These are phyloP conservation scores for Drosophila fungiperda DNA, from an alignment of 2,888 invertebrate species.

Conservation along the genomic window DNA sequence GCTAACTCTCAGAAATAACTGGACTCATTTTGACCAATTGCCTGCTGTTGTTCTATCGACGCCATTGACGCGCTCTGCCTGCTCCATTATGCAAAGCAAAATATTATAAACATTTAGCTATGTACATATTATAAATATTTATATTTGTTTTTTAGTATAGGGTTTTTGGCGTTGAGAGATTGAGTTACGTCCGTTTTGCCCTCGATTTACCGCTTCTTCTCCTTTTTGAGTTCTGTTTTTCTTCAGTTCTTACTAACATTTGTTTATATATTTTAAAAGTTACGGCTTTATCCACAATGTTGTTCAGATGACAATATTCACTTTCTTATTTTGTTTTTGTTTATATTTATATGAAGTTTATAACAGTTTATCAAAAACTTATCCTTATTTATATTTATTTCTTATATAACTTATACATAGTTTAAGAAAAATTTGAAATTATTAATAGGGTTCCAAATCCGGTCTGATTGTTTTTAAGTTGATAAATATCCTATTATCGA, in stretches of 20 bases:
- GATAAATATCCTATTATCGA: neutral
- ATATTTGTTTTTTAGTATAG: neutral
- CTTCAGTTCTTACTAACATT: neutral
- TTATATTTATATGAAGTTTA: neutral
- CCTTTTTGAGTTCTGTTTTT: neutral
- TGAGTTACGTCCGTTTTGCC: neutral
- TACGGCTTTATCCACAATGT: neutral
- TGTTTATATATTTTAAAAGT: neutral
- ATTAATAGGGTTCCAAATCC: neutral
- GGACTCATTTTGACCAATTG: constrained; percentile 30
- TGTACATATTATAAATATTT: neutral
- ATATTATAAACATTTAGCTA: neutral
- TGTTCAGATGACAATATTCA: neutral
- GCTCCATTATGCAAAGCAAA: neutral
- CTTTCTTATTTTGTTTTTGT: neutral
- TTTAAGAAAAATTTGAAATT: neutral
- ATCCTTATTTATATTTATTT: neutral
- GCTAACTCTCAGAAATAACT: constrained; percentile 29
- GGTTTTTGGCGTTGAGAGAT: neutral
- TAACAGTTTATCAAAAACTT: neutral
- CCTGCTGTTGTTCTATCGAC: constrained; percentile 23
- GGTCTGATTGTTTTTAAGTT: neutral
- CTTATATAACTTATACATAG: neutral
- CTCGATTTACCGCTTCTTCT: neutral
- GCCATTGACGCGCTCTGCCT: constrained; percentile 18